These are phyloP conservation scores for Gymnogyps californianus DNA, from an alignment of 2,113 vertebrate genomes.

Conservation along the genomic window DNA sequence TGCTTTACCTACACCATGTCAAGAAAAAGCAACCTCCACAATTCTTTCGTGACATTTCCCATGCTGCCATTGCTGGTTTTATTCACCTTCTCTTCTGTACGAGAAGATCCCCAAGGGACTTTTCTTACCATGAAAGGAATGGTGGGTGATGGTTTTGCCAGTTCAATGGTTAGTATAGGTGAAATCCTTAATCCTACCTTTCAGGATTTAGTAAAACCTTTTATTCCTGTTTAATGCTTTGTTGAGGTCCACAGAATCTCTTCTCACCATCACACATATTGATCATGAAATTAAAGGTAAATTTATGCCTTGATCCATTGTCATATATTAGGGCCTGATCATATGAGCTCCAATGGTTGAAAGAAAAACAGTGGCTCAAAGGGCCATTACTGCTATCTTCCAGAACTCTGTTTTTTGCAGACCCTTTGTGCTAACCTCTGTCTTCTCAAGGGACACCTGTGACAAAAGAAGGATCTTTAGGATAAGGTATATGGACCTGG, in stretches of 20 bases:
- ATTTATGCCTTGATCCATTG: not conserved
- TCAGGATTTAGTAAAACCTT: not conserved
- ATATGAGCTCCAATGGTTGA: not conserved
- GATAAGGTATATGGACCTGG: not conserved
- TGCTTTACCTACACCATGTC: not conserved
- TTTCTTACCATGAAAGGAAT: not conserved
- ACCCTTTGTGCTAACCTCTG: not conserved
- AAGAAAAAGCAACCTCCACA: not conserved
- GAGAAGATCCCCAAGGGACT: not conserved
- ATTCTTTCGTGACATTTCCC: not conserved
- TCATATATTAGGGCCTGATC: not conserved
- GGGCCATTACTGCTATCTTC: not conserved
- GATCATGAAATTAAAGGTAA: not conserved
- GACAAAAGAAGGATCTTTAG: not conserved
- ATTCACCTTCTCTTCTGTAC: not conserved
- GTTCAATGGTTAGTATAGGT: not conserved
- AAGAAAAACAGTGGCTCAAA: not conserved
- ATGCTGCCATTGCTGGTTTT: not conserved
- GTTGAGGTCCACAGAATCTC: not conserved
- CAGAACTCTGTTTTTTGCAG: not conserved
- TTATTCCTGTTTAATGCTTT: not conserved
- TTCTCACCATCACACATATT: not conserved
- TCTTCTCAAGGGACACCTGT: not conserved
- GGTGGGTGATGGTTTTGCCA: not conserved
- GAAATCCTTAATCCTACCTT: not conserved